phyloP scores from a whole-genome alignment of 2,113 vertebrate species.

The Amblyopsis rosae region DNA sequence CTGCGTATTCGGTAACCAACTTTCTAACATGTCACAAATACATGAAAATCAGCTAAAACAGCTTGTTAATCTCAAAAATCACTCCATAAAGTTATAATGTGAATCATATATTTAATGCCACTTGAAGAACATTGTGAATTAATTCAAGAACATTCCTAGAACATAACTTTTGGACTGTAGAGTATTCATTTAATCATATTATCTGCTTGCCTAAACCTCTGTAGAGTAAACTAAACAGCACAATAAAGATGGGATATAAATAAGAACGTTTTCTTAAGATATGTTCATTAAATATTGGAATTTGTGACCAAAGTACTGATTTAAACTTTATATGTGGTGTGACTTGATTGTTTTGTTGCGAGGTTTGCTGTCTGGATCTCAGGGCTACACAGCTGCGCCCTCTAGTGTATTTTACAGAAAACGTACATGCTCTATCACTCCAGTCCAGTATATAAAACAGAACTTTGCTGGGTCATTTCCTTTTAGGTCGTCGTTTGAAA shows the following conservation, averaged over 20 bases:
- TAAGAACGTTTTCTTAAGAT: neutral
- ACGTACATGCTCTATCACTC: neutral
- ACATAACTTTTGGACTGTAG: neutral
- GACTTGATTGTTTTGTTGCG: neutral
- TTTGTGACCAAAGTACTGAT: no score
- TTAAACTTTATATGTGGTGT: no score
- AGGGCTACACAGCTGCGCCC: constrained; percentile 19
- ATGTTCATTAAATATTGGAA: neutral
- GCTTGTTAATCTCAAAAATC: neutral
- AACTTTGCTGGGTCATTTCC: neutral
- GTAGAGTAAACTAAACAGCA: no score
- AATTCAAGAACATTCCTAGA: neutral
- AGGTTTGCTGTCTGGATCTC: no score
- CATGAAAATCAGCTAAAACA: neutral
- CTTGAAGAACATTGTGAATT: neutral
- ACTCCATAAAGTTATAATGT: neutral
- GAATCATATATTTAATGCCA: neutral
- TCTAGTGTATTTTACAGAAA: constrained; percentile 32
- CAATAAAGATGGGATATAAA: neutral
- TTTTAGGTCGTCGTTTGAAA: no score
- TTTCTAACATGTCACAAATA: constrained; percentile 20
- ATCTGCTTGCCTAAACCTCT: no score
- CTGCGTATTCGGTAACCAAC: constrained; percentile 46
- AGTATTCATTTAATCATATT: no score
- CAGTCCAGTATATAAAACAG: neutral